Percentiles rank a stretch among this genome's conserved stretches.
phyloP scores from a whole-genome alignment of 2,113 vertebrate species.

The Spea bombifrons region DNA sequence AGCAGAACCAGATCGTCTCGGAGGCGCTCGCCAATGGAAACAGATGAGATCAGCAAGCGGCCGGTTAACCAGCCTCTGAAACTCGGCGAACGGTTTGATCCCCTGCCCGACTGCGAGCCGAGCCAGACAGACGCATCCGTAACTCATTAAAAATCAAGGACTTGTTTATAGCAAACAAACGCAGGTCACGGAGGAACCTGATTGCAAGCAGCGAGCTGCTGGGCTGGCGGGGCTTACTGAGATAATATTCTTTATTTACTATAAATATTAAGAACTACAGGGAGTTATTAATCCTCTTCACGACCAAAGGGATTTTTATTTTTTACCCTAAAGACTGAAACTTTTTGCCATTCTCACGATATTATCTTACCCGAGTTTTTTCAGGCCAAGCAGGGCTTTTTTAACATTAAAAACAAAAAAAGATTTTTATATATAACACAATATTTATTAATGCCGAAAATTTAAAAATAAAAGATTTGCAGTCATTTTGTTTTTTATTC shows the following conservation, averaged over 20 bases:
- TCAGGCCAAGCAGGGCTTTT: too few relatives aligned
- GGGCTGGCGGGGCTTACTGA: slow-evolving; percentile 5
- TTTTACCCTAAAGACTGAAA: too few relatives aligned
- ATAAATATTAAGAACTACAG: not conserved
- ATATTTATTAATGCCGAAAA: too few relatives aligned
- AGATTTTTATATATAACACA: too few relatives aligned
- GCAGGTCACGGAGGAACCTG: not conserved
- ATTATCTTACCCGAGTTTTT: too few relatives aligned
- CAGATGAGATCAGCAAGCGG: not conserved
- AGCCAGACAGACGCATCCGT: slow-evolving; percentile 12
- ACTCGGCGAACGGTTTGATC: not conserved
- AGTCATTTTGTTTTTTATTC: too few relatives aligned
- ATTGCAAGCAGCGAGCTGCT: slow-evolving; percentile 15
- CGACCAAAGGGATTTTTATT: too few relatives aligned
- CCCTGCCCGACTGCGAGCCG: not conserved
- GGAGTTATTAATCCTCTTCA: too few relatives aligned
- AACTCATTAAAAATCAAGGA: slow-evolving; percentile 8
- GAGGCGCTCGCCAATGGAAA: not conserved
- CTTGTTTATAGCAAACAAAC: not conserved
- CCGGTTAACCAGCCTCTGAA: not conserved
- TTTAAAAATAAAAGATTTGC: too few relatives aligned
- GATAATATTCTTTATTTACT: not conserved
- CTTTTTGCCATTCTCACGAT: too few relatives aligned
- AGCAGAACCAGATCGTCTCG: not conserved
- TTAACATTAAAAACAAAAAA: too few relatives aligned